A percentile compares a stretch with the other conserved stretches of the same genome.
These are phyloP conservation scores for Helicoverpa zea DNA, from an alignment of 1,140 invertebrate genomes.

Conservation along the genomic window DNA sequence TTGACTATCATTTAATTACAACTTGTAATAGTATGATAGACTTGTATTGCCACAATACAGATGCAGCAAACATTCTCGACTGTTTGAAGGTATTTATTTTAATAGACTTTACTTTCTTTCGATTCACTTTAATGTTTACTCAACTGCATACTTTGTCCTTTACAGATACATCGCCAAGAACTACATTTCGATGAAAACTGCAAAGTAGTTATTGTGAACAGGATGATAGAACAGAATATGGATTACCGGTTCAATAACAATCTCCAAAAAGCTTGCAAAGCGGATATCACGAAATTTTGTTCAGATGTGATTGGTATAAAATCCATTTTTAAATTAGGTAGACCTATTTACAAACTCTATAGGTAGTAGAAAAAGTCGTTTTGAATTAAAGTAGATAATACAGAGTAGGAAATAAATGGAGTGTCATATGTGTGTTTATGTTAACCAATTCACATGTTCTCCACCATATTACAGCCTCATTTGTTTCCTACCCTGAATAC, in stretches of 20 bases:
- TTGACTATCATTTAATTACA: conserved; percentile 94
- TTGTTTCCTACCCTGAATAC: neutral
- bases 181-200: conserved; percentile 95
- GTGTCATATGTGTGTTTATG: neutral
- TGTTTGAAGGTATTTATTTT: conserved; percentile 88
- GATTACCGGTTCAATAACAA: conserved; percentile 97
- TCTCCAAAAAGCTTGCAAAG: conserved; percentile 91
- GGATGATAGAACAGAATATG: conserved; percentile 97
- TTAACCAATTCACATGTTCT: neutral
- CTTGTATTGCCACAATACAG: conserved; percentile 91
- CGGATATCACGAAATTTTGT: conserved; percentile 93
- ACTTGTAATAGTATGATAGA: conserved; percentile 95
- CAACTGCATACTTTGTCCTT: conserved; percentile 64
- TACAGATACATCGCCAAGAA: conserved; percentile 92
- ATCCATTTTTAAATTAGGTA: conserved; percentile 37
- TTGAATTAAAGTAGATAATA: no score
- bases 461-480: neutral
- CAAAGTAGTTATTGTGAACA: conserved; percentile 93
- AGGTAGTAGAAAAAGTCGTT: conserved; percentile 1
- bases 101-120: neutral
- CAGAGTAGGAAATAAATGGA: neutral
- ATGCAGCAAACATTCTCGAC: conserved; percentile 90
- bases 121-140: neutral
- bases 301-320: conserved; percentile 88
- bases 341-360: conserved; percentile 27